Percentiles rank a stretch among this genome's conserved stretches.
Conservation (phyloP, 2,113 vertebrate genomes). For the Gambusia holbrooki region DNA sequence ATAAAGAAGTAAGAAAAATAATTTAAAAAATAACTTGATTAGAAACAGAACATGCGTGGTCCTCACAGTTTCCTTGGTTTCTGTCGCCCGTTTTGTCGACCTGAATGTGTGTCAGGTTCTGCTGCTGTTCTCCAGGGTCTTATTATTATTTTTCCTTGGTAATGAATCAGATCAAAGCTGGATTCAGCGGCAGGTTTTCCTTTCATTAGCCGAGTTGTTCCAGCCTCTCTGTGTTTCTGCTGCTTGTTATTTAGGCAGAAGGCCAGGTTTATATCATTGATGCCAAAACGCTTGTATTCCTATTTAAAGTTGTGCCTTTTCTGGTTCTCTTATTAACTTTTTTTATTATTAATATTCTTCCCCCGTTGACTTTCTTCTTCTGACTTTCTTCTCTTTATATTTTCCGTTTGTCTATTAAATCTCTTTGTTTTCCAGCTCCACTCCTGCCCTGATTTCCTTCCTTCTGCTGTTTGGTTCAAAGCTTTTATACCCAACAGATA, state of each 20-base stretch:
- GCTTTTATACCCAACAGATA: not conserved
- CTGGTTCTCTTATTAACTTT: not conserved
- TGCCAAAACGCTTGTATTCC: too few relatives aligned
- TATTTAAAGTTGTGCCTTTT: not conserved
- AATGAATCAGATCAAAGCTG: conserved; percentile 47
- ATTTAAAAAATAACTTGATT: not conserved
- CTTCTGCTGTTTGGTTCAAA: not conserved
- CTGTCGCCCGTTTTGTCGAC: not conserved
- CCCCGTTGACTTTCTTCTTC: not conserved
- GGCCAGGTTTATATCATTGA: too few relatives aligned
- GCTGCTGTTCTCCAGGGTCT: not conserved
- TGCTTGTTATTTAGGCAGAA: not conserved
- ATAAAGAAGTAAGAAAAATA: too few relatives aligned
- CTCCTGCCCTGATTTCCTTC: not conserved
- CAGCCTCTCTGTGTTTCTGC: conserved; percentile 2
- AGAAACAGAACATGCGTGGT: too few relatives aligned
- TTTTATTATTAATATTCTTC: not conserved
- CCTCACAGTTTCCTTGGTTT: not conserved
- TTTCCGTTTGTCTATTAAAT: not conserved
- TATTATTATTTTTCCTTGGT: not conserved
- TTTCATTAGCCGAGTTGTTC: conserved; percentile 42
- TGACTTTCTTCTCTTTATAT: not conserved
- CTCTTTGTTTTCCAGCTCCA: too few relatives aligned
- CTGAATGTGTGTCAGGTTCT: conserved; percentile 42
- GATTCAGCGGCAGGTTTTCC: conserved; percentile 32